These are phyloP conservation scores for Darevskia nairensis DNA, from an alignment of 2,797 vertebrate species.

Conservation along the genomic window DNA sequence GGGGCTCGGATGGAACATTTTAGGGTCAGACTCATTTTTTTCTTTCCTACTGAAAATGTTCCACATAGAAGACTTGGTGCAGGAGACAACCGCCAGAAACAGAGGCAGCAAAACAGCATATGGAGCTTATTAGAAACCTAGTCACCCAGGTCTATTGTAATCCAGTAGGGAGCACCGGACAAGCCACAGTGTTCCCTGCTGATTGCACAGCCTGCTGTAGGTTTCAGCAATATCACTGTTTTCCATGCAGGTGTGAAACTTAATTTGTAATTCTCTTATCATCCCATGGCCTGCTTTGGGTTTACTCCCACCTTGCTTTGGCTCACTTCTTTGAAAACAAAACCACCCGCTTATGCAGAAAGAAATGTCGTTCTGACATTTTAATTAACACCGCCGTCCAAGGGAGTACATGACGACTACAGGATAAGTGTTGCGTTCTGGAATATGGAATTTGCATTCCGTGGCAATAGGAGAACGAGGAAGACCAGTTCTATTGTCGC, in stretches of 20 bases:
- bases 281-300: constrained; percentile 22
- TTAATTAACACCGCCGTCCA: constrained; percentile 65
- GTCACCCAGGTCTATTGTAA: constrained; percentile 11
- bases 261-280: constrained; percentile 39
- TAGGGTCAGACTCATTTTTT: too few relatives aligned
- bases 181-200: constrained; percentile 32
- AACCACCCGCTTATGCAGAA: constrained; percentile 37
- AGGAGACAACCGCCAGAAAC: neutral
- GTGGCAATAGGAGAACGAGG: constrained; percentile 34
- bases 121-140: constrained; percentile 41
- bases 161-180: constrained; percentile 7
- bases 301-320: constrained; percentile 49
- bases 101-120: constrained; percentile 44
- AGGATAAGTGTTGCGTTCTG: constrained; percentile 39
- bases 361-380: constrained; percentile 58
- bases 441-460: constrained; percentile 43
- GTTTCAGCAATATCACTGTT: constrained; percentile 25
- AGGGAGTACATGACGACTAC: constrained; percentile 33
- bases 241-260: constrained; percentile 39
- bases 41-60: neutral
- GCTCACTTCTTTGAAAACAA: constrained; percentile 52
- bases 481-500: constrained; percentile 3
- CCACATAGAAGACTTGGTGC: neutral
- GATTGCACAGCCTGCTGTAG: constrained; percentile 8
- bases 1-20: neutral